A percentile compares a stretch with the other conserved stretches of the same genome.
These are phyloP conservation scores for Phenacoccus solenopsis DNA, from an alignment of 1,140 invertebrate species.

Conservation along the genomic window DNA sequence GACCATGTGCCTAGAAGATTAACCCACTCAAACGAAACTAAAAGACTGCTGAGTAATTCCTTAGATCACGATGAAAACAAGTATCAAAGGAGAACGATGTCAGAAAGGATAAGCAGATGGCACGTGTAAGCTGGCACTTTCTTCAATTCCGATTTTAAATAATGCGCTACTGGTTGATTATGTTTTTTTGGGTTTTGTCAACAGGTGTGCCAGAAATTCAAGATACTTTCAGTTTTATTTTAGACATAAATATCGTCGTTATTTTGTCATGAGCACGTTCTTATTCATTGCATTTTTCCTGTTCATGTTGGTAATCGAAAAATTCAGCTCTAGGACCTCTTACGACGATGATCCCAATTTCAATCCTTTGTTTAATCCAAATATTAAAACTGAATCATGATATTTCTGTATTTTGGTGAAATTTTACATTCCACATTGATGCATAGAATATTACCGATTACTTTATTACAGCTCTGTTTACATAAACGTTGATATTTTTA, in stretches of 20 bases:
- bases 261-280: neutral
- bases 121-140: neutral
- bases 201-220: neutral
- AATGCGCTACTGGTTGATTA: too few relatives aligned
- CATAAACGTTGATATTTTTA: too few relatives aligned
- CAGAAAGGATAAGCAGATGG: neutral
- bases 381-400: conserved; percentile 2
- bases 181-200: neutral
- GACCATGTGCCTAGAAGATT: neutral
- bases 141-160: neutral
- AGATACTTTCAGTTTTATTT: conserved; percentile 1
- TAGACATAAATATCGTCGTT: neutral
- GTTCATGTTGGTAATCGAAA: neutral
- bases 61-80: conserved; percentile 17
- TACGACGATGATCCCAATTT: neutral
- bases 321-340: neutral
- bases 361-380: neutral
- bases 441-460: too few relatives aligned
- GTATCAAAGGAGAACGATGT: conserved; percentile 10
- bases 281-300: conserved; percentile 4
- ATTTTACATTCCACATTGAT: too few relatives aligned
- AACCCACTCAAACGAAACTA: neutral
- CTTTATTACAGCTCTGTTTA: too few relatives aligned
- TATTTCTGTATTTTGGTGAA: too few relatives aligned
- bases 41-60: neutral